phyloP scores from a whole-genome alignment of 1,140 invertebrate species.

The Matsumurasca onukii region DNA sequence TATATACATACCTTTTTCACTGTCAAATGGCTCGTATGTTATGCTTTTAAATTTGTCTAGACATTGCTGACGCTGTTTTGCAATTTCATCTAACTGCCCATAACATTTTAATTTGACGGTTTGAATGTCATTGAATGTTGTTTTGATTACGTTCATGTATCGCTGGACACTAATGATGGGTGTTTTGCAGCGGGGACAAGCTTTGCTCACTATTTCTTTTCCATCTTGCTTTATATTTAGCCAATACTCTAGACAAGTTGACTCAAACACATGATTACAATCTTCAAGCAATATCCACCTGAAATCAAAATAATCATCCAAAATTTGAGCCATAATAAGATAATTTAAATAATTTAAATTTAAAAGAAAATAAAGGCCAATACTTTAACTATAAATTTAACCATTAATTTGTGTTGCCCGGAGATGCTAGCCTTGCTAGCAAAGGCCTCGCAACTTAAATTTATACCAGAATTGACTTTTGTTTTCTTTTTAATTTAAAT shows the following conservation, averaged over 20 bases:
- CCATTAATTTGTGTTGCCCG: too few species aligned
- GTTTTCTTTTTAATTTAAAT: too few species aligned
- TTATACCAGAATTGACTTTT: too few species aligned
- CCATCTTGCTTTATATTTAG: constrained; percentile 47
- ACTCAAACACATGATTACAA: constrained; percentile 63
- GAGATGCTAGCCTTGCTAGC: too few species aligned
- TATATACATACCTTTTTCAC: too few species aligned
- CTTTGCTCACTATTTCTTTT: constrained; percentile 54
- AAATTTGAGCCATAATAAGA: background rate
- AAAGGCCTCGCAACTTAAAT: too few species aligned
- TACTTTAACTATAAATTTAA: too few species aligned
- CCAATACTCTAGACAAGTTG: constrained; percentile 56
- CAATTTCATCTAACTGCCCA: constrained; percentile 42
- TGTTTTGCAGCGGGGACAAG: constrained; percentile 64
- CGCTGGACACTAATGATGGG: constrained; percentile 59
- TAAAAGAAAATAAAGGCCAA: background rate
- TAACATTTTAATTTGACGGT: constrained; percentile 54
- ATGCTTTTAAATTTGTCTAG: too few species aligned
- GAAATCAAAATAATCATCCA: constrained; percentile 15
- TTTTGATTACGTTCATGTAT: constrained; percentile 60
- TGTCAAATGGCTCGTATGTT: too few species aligned
- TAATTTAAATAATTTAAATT: background rate
- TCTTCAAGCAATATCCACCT: constrained; percentile 63
- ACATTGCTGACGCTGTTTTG: too few species aligned
- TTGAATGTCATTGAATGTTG: constrained; percentile 55